Conservation (phyloP, 2,113 vertebrate genomes). For the Hassar affinis region DNA sequence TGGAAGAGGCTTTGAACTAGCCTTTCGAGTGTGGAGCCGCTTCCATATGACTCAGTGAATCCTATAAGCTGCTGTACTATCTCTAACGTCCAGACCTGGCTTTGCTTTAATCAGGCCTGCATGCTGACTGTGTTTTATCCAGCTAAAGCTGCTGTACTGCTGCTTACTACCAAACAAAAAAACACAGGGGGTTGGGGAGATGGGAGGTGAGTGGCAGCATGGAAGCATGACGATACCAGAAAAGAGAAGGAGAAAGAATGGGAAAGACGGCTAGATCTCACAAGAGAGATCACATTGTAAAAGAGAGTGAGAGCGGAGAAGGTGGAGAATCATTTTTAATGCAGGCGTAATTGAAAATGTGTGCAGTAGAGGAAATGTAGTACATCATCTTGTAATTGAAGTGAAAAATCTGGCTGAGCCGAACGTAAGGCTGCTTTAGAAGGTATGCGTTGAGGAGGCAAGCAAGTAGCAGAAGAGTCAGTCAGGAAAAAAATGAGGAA, state of each 20-base stretch:
- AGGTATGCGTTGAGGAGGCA: background rate
- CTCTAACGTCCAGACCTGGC: conserved; percentile 66
- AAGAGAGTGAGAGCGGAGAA: background rate
- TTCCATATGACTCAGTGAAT: conserved; percentile 64
- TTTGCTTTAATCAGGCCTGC: conserved; percentile 68
- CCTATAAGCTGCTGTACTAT: conserved; percentile 68
- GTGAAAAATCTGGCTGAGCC: conserved; percentile 26
- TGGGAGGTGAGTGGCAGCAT: conserved; percentile 51
- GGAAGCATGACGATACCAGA: conserved; percentile 4
- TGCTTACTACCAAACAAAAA: conserved; percentile 59
- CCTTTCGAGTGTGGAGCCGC: conserved; percentile 51
- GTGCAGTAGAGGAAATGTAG: conserved; percentile 20
- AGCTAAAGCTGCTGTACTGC: conserved; percentile 57
- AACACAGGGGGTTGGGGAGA: conserved; percentile 41
- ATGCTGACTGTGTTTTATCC: conserved; percentile 65
- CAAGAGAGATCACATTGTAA: background rate
- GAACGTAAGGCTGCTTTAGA: background rate
- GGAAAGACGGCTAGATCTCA: conserved; percentile 4
- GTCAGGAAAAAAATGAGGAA: background rate
- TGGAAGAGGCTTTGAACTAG: conserved; percentile 62
- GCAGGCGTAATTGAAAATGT: conserved; percentile 25
- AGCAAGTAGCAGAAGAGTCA: conserved; percentile 6
- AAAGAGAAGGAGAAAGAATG: conserved; percentile 41
- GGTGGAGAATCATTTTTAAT: conserved; percentile 14
- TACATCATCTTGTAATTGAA: conserved; percentile 21